A percentile compares a stretch with the other conserved stretches of the same genome.
Conservation (phyloP, 2,888 invertebrate species). For the Eucera pruinosa region DNA sequence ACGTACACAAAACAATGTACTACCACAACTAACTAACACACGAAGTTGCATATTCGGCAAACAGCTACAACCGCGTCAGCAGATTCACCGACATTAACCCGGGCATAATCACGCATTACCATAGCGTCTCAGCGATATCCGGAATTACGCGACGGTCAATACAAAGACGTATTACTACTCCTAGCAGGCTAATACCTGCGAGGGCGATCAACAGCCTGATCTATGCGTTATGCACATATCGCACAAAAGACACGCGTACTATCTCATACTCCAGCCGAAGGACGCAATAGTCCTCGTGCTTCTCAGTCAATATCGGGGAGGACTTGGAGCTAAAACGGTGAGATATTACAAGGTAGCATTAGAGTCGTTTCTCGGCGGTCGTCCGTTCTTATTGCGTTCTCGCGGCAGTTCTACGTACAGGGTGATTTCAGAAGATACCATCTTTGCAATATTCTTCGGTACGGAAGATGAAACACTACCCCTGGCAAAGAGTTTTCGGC, state of each 20-base stretch:
- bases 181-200: background rate
- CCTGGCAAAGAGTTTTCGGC: too few relatives aligned
- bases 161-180: constrained; percentile 17
- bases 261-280: background rate
- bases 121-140: constrained; percentile 20
- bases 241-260: background rate
- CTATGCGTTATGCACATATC: constrained; percentile 10
- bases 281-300: constrained; percentile 7
- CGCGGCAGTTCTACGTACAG: too few relatives aligned
- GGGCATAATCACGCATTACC: constrained; percentile 18
- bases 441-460: too few relatives aligned
- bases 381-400: too few relatives aligned
- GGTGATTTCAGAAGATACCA: too few relatives aligned
- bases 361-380: too few relatives aligned
- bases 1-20: background rate
- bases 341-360: constrained; percentile 47
- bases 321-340: constrained; percentile 13
- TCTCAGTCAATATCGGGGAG: constrained; percentile 9
- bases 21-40: background rate
- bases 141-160: constrained; percentile 34
- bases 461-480: too few relatives aligned
- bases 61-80: background rate
- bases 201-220: background rate
- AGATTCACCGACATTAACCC: constrained; percentile 15
- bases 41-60: background rate